Base-by-base conservation (phyloP, 2,888 invertebrate species). In the Sylvicola cinctus region DNA sequence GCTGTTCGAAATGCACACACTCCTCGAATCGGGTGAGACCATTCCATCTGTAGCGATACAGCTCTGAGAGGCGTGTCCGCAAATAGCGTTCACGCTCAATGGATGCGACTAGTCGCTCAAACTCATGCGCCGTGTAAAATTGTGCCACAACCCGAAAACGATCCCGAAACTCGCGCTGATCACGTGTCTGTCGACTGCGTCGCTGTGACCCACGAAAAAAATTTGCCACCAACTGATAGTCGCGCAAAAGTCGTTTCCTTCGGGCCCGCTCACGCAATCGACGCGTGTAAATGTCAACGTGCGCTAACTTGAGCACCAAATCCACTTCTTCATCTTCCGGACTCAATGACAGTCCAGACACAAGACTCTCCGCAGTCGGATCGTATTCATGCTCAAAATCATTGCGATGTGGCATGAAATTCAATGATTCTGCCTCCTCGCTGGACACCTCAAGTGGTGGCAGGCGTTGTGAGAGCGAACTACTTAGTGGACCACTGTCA, bases 331-430 rank as follows among this genome's bases (percentile, higher is more conserved):
- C 77, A 55, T 91, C 91, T 50, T 90, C 88, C 23, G 76, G 70
- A 51, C 75, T 80, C 11, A 90, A 58, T 34, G 78, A 73, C 38
- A 93, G 61, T 31, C 79, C 75, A 4, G 90, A 87, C 45, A 93
- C 80, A 44, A 91, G 61, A 46, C 79, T 73, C 55, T 95, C 95
- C 6, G 93, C 90, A 45, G 84, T 83, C 49, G 75, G 75, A 51
- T 93, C 90, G 58, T 81, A 90, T 55, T 95, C 93, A 56, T 84
- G 70, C 62, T 93, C 93, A 64, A 90, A 95, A 52, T 93, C 91
- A 66, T 93, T 93, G 50, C 93, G 68, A 50, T 85, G 80, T 3
- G 91, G 84, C 83, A 90, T 90, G 50, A 91, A 95, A 3, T 88
- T 87, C 8, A 95, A 63, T 47, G 85, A 77, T 25, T 74, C 65